phyloP scores from a whole-genome alignment of 1,140 invertebrate genomes.

The Diachasmimorpha longicaudata region DNA sequence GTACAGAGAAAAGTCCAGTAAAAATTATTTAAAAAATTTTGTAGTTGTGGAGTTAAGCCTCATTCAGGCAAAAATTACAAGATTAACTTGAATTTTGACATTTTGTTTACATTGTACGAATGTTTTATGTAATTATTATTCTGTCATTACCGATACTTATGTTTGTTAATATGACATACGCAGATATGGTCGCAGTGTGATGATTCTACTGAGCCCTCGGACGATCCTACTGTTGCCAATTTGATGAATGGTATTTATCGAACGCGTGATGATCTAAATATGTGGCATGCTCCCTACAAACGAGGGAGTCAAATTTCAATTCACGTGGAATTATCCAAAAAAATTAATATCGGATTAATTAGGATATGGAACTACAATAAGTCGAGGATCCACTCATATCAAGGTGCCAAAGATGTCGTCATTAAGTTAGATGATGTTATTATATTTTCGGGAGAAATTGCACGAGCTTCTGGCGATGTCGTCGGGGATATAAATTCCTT shows the following conservation, averaged over 20 bases:
- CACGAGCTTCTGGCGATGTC: conserved; percentile 74
- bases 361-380: conserved; percentile 90
- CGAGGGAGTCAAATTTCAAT: conserved; percentile 66
- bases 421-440: conserved; percentile 72
- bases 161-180: too few species aligned
- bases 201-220: conserved; percentile 68
- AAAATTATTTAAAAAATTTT: too few species aligned
- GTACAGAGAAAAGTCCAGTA: too few species aligned
- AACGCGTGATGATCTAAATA: conserved; percentile 77
- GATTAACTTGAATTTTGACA: too few species aligned
- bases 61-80: too few species aligned
- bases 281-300: conserved; percentile 75
- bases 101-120: too few species aligned
- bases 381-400: conserved; percentile 80
- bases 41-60: too few species aligned
- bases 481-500: conserved; percentile 74
- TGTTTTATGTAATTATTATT: too few species aligned
- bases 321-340: conserved; percentile 66
- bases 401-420: conserved; percentile 74
- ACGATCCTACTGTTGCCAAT: conserved; percentile 63
- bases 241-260: conserved; percentile 75
- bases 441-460: conserved; percentile 84
- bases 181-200: conserved; percentile 70
- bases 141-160: too few species aligned
- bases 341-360: conserved; percentile 71